A percentile compares a stretch with the other conserved stretches of the same genome.
These are phyloP conservation scores for Pissodes strobi DNA, from an alignment of 1,140 invertebrate species.

Conservation along the genomic window DNA sequence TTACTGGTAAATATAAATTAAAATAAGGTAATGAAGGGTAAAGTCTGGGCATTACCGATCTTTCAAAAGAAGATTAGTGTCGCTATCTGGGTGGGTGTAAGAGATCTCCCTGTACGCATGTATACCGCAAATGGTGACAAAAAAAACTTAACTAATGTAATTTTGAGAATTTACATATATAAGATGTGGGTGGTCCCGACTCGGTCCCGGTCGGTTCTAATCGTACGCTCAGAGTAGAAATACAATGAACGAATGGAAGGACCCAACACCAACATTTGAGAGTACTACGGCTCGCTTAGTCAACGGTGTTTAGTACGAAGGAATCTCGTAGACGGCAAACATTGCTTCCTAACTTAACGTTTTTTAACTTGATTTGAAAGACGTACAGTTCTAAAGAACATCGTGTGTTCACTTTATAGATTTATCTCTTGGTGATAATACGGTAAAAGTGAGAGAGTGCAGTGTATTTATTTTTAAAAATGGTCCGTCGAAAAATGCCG, in stretches of 20 bases:
- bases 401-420: conserved; percentile 4
- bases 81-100: conserved; percentile 19
- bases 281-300: conserved; percentile 33
- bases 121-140: too few species aligned
- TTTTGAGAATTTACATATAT: conserved; percentile 55
- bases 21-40: too few species aligned
- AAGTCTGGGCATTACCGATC: too few species aligned
- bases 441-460: conserved; percentile 20
- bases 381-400: conserved; percentile 16
- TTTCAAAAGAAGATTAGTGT: too few species aligned
- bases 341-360: conserved; percentile 10
- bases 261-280: conserved; percentile 31
- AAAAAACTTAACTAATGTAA: conserved; percentile 55
- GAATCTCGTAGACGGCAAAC: conserved; percentile 21
- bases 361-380: conserved; percentile 25
- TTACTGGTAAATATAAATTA: too few species aligned
- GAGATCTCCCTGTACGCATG: too few species aligned
- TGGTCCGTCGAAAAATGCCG: conserved; percentile 27
- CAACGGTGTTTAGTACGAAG: conserved; percentile 34
- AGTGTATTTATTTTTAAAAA: conserved; percentile 17
- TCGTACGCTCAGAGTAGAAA: conserved; percentile 44
- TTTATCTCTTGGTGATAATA: background rate
- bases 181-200: conserved; percentile 51
- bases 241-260: conserved; percentile 32
- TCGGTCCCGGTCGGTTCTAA: conserved; percentile 43